Evolutionary conservation across 1,140 invertebrate genomes (phyloP), one percentile per base, ranked within the genome.

Genomic region (Drosophila malerkotliana): DNA sequence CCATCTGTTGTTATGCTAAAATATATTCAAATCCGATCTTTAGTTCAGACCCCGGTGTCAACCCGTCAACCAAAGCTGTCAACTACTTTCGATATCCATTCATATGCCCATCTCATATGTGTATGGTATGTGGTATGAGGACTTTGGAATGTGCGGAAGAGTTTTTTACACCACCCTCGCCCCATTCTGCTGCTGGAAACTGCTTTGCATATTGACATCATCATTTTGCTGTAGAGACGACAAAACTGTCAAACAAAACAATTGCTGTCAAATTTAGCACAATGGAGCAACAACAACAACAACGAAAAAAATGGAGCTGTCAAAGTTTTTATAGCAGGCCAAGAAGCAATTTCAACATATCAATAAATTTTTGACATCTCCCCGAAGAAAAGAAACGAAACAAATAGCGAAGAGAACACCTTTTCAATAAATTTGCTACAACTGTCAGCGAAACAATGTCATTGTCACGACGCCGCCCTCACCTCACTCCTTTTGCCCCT

Each of bases 391-490:
- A 52, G 18, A 62, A 52, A 41, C 30, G 61, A 74, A 79, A 77
- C 53, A 73, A 74, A 56, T 67, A 64, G 52, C 67, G 47, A 60
- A 73, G 68, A 88, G 68, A 88, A 88, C 83, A 88, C 84, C 83
- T 88, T 88, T 88, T 87, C 81, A 85, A 90, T 90, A 90, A 90
- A 90, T 90, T 90, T 90, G 79, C 81, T 73, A 87, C 81, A 90
- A 90, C 87, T 90, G 87, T 90, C 87, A 90, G 82, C 79, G 77
- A 88, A 90, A 90, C 87, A 90, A 90, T 90, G 73, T 87, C 82
- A 90, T 90, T 90, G 79, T 87, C 87, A 90, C 83, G 79, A 71
- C 73, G 68, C 72, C 73, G 44, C 41, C 7, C 5, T 15, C 41
- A 5, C 18, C 18, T 18, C 18, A 18, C 18, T 18, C 18, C 18